Percentiles rank a stretch among this genome's conserved stretches.
Evolutionary conservation across 2,113 vertebrate genomes (phyloP).

Genomic region (Thomomys bottae): DNA sequence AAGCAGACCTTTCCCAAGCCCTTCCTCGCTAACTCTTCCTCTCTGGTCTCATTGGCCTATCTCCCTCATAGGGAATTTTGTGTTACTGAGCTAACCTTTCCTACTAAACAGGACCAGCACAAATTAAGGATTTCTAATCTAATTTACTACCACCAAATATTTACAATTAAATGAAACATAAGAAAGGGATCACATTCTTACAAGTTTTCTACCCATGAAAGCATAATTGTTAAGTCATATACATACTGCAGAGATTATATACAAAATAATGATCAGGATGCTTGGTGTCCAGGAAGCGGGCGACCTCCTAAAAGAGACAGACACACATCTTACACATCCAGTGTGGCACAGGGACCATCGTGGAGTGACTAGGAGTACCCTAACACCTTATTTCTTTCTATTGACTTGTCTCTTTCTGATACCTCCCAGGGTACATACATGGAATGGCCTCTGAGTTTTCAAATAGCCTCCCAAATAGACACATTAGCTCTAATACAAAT

Average conservation of each 20-base stretch:
- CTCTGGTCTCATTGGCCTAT: not conserved
- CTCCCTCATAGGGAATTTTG: not conserved
- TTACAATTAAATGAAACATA: conserved; percentile 22
- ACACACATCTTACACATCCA: not conserved
- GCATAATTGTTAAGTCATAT: too few species aligned
- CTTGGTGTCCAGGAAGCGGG: too few species aligned
- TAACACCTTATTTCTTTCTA: too few species aligned
- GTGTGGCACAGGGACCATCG: not conserved
- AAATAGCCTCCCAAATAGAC: not conserved
- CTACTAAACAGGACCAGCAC: not conserved
- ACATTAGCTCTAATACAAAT: not conserved
- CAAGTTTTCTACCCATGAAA: too few species aligned
- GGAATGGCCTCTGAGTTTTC: not conserved
- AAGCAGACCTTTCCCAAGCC: not conserved
- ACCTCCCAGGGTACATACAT: not conserved
- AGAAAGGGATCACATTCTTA: not conserved
- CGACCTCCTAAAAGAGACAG: too few species aligned
- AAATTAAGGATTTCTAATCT: not conserved
- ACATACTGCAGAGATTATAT: too few species aligned
- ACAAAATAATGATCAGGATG: too few species aligned
- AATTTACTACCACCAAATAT: not conserved
- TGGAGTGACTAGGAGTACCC: not conserved
- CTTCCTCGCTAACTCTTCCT: not conserved
- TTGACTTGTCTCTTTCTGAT: not conserved
- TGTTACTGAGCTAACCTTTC: not conserved